Conservation (phyloP, 2,797 vertebrate species). For the Lepilemur ruficaudatus region DNA sequence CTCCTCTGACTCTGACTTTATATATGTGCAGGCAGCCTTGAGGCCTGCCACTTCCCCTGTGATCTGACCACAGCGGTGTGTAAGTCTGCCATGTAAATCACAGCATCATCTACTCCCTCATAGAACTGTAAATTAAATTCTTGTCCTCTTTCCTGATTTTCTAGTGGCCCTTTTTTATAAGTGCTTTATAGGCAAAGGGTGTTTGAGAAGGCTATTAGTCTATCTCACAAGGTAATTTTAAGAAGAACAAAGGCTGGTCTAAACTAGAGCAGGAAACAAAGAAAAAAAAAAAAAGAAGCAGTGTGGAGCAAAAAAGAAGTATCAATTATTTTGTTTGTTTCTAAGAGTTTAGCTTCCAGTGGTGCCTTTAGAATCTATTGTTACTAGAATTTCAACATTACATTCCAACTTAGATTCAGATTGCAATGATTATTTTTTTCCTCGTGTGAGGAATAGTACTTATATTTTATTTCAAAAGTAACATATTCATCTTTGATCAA, state of each 20-base stretch:
- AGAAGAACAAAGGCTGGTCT: constrained; percentile 49
- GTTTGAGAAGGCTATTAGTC: constrained; percentile 81
- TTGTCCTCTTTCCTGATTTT: constrained; percentile 72
- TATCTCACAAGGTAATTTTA: constrained; percentile 53
- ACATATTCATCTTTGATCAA: not conserved
- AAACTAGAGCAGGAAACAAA: constrained; percentile 48
- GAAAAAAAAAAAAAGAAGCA: not conserved
- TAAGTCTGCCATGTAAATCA: constrained; percentile 67
- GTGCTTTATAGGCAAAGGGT: constrained; percentile 81
- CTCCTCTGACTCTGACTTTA: not conserved
- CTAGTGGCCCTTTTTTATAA: constrained; percentile 82
- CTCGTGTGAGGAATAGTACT: not conserved
- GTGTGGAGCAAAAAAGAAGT: not conserved
- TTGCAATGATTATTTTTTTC: not conserved
- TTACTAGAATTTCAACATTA: not conserved
- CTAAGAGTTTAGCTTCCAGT: not conserved
- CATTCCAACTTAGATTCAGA: not conserved
- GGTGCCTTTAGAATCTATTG: not conserved
- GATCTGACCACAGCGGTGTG: constrained; percentile 14
- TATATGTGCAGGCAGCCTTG: not conserved
- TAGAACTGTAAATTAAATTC: constrained; percentile 76
- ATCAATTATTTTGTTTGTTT: not conserved
- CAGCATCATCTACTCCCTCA: constrained; percentile 68
- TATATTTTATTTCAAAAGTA: constrained; percentile 27
- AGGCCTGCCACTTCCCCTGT: constrained; percentile 59